These are phyloP conservation scores for Aphrophora alni DNA, from an alignment of 2,888 invertebrate species.

Conservation along the genomic window DNA sequence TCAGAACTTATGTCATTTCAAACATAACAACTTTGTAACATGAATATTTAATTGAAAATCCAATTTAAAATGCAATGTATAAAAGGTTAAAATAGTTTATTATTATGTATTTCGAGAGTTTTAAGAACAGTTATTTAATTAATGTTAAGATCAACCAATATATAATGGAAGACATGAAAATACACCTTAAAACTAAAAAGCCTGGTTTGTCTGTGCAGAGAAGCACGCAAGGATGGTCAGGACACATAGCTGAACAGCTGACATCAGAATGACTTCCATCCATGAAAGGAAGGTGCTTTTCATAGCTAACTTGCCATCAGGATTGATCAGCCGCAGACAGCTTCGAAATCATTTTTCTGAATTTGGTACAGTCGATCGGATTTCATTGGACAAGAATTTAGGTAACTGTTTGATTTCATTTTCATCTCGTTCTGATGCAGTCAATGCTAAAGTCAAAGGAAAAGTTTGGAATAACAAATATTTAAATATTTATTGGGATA, in stretches of 20 bases:
- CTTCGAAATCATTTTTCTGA: constrained; percentile 38
- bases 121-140: not conserved
- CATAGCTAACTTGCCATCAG: constrained; percentile 35
- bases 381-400: constrained; percentile 28
- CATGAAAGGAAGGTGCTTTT: constrained; percentile 14
- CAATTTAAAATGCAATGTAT: no score
- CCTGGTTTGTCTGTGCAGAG: constrained; percentile 32
- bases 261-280: constrained; percentile 24
- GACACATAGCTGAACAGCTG: not conserved
- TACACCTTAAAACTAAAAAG: not conserved
- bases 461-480: constrained; percentile 28
- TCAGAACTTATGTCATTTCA: no score
- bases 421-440: constrained; percentile 59
- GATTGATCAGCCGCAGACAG: constrained; percentile 35
- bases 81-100: no score
- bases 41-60: no score
- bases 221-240: constrained; percentile 4
- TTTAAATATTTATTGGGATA: constrained; percentile 20
- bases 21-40: no score
- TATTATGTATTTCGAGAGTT: no score
- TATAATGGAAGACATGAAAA: not conserved
- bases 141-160: not conserved
- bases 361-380: constrained; percentile 37
- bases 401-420: constrained; percentile 36
- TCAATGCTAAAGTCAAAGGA: constrained; percentile 53